A percentile compares a stretch with the other conserved stretches of the same genome.
These are phyloP conservation scores for Lepisosteus oculatus DNA, from an alignment of 2,113 vertebrate genomes.

Conservation along the genomic window DNA sequence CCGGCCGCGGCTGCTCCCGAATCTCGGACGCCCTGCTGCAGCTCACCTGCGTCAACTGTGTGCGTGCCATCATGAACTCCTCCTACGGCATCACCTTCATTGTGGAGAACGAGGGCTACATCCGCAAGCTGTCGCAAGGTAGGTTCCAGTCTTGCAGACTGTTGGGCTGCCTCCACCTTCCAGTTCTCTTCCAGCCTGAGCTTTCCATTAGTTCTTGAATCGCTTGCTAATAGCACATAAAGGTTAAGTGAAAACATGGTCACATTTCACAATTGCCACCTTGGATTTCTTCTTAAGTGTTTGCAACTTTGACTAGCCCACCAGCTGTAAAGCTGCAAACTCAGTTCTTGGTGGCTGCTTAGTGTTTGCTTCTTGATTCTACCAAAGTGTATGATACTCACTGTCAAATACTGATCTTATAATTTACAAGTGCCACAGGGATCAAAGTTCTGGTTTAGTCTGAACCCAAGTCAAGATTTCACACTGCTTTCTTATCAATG, in stretches of 20 bases:
- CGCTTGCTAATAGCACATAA: not conserved
- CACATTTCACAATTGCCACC: not conserved
- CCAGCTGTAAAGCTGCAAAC: too few relatives aligned
- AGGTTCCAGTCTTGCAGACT: conserved; percentile 7
- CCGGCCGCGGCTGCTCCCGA: conserved; percentile 84
- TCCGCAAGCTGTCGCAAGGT: conserved; percentile 95
- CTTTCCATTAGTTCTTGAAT: not conserved
- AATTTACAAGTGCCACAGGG: too few relatives aligned
- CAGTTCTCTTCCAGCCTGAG: too few relatives aligned
- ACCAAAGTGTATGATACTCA: too few relatives aligned
- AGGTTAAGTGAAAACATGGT: not conserved
- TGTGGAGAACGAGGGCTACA: conserved; percentile 87
- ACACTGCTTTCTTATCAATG: too few relatives aligned
- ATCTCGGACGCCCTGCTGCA: conserved; percentile 90
- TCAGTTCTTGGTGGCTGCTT: too few relatives aligned
- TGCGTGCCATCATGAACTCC: conserved; percentile 92
- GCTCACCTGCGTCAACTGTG: conserved; percentile 92
- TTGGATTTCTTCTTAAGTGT: too few relatives aligned
- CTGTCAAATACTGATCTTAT: too few relatives aligned
- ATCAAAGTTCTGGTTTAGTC: too few relatives aligned
- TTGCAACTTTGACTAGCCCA: too few relatives aligned
- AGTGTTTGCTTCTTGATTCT: too few relatives aligned
- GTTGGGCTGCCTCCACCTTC: not conserved
- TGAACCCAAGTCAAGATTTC: too few relatives aligned
- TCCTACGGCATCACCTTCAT: conserved; percentile 88